Percentiles rank a stretch among this genome's conserved stretches.
These are phyloP conservation scores for Neogobius melanostomus DNA, from an alignment of 2,113 vertebrate species.

Conservation along the genomic window DNA sequence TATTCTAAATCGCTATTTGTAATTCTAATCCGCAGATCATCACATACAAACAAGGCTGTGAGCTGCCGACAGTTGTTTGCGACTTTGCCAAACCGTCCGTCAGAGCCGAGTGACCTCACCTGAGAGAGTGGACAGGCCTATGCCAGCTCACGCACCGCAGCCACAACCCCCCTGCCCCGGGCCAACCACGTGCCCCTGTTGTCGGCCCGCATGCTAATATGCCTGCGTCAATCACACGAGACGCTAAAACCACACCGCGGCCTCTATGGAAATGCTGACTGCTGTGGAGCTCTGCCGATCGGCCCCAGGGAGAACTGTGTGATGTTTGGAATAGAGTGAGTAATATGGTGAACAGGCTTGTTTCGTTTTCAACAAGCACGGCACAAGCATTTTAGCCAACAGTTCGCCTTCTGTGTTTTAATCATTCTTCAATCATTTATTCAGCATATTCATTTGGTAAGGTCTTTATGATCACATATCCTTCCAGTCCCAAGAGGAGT, in stretches of 20 bases:
- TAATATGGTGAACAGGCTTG: constrained; percentile 50
- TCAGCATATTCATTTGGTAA: no score
- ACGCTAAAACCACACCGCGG: constrained; percentile 60
- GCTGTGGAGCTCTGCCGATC: constrained; percentile 36
- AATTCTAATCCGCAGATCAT: constrained; percentile 39
- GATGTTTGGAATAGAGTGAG: neutral
- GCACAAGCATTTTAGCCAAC: neutral
- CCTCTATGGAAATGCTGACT: constrained; percentile 58
- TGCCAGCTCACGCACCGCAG: constrained; percentile 58
- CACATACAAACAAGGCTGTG: constrained; percentile 35
- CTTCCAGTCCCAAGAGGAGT: no score
- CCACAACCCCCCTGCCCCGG: constrained; percentile 40
- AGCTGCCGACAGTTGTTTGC: constrained; percentile 7
- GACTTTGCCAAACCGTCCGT: constrained; percentile 44
- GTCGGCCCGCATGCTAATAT: constrained; percentile 47
- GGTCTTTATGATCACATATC: no score
- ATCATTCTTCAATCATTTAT: no score
- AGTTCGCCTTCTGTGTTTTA: neutral
- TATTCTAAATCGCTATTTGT: constrained; percentile 36
- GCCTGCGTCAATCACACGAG: constrained; percentile 45
- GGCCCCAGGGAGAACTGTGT: constrained; percentile 5
- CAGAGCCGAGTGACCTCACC: constrained; percentile 63
- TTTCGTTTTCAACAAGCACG: constrained; percentile 19
- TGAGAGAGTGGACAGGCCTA: constrained; percentile 46
- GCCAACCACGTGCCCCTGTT: constrained; percentile 40